Percentiles rank a stretch among this genome's conserved stretches.
Conservation (phyloP, 2,888 invertebrate species). For the Tinea semifulvella region DNA sequence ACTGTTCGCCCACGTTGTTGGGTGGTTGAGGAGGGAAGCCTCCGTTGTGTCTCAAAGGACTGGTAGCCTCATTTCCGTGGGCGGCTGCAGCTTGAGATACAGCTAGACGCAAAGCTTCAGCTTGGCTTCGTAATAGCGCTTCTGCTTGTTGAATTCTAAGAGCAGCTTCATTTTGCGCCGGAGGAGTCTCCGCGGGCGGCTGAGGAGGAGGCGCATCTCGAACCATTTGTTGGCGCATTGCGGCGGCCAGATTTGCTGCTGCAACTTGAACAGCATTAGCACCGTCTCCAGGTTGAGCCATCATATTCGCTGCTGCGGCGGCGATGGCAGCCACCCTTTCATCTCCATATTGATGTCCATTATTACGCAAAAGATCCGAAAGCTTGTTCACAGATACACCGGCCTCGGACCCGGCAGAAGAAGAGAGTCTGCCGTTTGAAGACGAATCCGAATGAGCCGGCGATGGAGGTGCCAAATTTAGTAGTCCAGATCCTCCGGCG, state of each 20-base stretch:
- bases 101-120: constrained; percentile 84
- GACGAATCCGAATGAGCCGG: constrained; percentile 89
- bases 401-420: constrained; percentile 82
- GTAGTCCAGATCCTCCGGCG: constrained; percentile 70
- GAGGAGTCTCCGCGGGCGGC: constrained; percentile 78
- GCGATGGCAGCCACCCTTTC: constrained; percentile 79
- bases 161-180: constrained; percentile 81
- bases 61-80: constrained; percentile 47
- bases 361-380: constrained; percentile 71
- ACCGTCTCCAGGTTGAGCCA: constrained; percentile 69
- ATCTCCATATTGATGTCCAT: constrained; percentile 73
- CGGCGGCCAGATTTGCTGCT: constrained; percentile 78
- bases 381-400: constrained; percentile 70
- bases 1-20: constrained; percentile 59
- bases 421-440: constrained; percentile 82
- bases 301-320: constrained; percentile 69
- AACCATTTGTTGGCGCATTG: constrained; percentile 72
- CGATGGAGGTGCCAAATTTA: constrained; percentile 81
- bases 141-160: constrained; percentile 81
- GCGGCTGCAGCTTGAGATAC: constrained; percentile 76
- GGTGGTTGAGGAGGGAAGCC: constrained; percentile 50
- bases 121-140: constrained; percentile 83
- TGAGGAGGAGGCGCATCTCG: constrained; percentile 70
- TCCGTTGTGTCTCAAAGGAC: constrained; percentile 57
- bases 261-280: constrained; percentile 76